Evolutionary conservation across 1,140 invertebrate species (phyloP).

Genomic region (Mesaphorura yosii): DNA sequence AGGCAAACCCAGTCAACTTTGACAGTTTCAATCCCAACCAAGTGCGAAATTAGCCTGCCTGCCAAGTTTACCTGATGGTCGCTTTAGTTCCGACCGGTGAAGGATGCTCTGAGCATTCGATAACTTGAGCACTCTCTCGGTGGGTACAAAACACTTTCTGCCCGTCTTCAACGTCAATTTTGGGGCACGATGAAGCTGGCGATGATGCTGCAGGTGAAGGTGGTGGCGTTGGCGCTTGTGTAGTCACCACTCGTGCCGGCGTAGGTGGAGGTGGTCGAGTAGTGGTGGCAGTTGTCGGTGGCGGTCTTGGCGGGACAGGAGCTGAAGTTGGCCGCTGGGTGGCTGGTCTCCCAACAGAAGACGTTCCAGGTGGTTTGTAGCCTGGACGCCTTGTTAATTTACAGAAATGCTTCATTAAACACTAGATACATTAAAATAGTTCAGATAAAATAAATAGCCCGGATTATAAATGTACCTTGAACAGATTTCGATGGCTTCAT

Average conservation of each 20-base stretch:
- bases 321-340: background rate
- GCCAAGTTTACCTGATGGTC: background rate
- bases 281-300: background rate
- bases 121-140: background rate
- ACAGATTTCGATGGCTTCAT: conserved; percentile 22
- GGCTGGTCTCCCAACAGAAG: background rate
- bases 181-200: conserved; percentile 1
- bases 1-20: background rate
- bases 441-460: background rate
- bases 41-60: background rate
- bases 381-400: background rate
- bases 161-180: background rate
- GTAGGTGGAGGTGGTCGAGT: background rate
- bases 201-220: background rate
- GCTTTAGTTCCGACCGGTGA: conserved; percentile 10
- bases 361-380: background rate
- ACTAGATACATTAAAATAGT: background rate
- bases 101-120: conserved; percentile 1
- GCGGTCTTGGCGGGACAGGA: background rate
- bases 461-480: background rate
- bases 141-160: conserved; percentile 6
- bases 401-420: background rate
- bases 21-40: background rate
- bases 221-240: background rate
- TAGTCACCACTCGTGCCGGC: background rate